Percentiles rank a stretch among this genome's conserved stretches.
Conservation (phyloP, 2,113 vertebrate genomes). For the Albula goreensis region DNA sequence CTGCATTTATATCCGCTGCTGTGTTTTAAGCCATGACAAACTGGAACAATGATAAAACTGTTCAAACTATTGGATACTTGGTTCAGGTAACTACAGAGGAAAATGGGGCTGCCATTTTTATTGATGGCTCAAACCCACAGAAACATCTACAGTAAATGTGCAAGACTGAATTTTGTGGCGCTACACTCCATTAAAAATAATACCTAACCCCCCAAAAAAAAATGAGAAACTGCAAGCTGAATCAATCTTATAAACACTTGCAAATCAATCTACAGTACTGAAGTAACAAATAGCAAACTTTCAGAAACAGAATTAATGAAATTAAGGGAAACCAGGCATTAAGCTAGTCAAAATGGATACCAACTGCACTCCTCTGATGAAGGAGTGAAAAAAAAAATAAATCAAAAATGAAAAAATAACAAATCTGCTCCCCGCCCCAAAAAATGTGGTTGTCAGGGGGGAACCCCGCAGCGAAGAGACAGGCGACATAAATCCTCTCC, state of each 20-base stretch:
- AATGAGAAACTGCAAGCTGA: conserved; percentile 4
- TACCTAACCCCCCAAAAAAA: background rate
- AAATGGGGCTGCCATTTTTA: too few species aligned
- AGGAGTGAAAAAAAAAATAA: conserved; percentile 6
- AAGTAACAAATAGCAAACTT: too few species aligned
- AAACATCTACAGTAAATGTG: too few species aligned
- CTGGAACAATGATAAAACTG: too few species aligned
- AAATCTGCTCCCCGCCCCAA: background rate
- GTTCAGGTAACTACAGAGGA: too few species aligned
- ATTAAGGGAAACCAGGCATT: conserved; percentile 16
- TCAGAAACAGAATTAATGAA: background rate
- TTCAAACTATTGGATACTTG: too few species aligned
- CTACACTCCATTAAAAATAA: conserved; percentile 20
- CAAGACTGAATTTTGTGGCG: background rate
- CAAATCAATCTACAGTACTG: background rate
- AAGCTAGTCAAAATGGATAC: background rate
- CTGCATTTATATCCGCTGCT: too few species aligned
- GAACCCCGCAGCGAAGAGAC: background rate
- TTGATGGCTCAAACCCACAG: too few species aligned
- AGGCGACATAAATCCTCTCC: conserved; percentile 12
- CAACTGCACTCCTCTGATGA: conserved; percentile 5
- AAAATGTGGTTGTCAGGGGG: background rate
- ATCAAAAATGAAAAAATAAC: conserved; percentile 4
- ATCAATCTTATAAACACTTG: background rate
- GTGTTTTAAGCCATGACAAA: too few species aligned